Evolutionary conservation across 2,797 vertebrate species (phyloP), one percentile per base, ranked within the genome.

Genomic region (Cheirogaleus major): DNA sequence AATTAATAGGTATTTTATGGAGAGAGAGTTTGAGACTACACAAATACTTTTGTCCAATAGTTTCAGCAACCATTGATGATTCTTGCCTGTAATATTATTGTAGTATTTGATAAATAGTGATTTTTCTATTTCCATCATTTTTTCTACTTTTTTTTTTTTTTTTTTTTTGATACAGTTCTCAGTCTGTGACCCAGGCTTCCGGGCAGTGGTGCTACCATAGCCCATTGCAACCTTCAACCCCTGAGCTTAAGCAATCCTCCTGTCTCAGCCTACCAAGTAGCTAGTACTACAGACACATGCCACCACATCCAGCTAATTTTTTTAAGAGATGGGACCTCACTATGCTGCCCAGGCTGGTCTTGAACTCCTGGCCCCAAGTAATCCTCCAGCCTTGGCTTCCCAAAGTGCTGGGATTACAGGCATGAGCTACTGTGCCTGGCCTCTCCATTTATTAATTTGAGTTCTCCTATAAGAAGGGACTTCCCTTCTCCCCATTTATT

Each of bases 401-500:
- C 32, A 65, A 65, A 65, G 30, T 65, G 32, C 15, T 65, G 32
- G 15, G 15, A 65, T n/a, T n/a, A 65, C 14, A 65, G 32, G 15
- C 32, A 65, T 65, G 63, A 65, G 17, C 32, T 23, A 69, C 35
- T 38, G 5, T 10, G 20, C 67, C 67, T 30, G 15, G 35, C 67
- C 67, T 69, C 67, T 69, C 23, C 20, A 92, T 76, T 95, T 63
- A 5, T 48, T 93, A 93, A 83, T 79, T 93, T 67, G 75, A 91
- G 65, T 87, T 81, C 45, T 48, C 15, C 9, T 78, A 4, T 48
- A 78, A 92, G 61, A 78, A 50, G 30, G 57, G 22, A 81, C 65
- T 55, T 80, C 15, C 20, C 12, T 84, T 84, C 45, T 81, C 45
- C 59, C 7, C 14, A 48, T 90, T 59, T 43, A 79, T 91, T 89